Base-by-base conservation (phyloP, 2,797 vertebrate genomes). In the Brachyrhaphis roseni region DNA sequence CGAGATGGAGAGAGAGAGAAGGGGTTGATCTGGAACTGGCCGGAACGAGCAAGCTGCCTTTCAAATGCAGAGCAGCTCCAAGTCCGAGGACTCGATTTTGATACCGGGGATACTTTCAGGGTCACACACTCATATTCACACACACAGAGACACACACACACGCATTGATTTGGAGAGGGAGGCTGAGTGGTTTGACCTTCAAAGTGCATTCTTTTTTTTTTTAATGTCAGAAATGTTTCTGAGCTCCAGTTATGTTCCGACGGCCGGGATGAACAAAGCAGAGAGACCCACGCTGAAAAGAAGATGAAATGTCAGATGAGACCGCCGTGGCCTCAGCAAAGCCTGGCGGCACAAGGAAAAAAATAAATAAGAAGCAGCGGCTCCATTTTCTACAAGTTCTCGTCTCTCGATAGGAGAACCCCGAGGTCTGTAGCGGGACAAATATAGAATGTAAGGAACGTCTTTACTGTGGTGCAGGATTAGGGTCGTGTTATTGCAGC, bases 401-500 rank as follows among this genome's bases (percentile, higher is more conserved):
- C 26, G 74, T 85, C 76, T 72, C 66, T 78, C 49, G 79, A 87
- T 73, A 75, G 49, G 81, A 81, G 74, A 84, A 76, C 49, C n/a
- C 0, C n/a, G 74, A 47, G 72, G 76, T 75, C 82, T 47, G 72
- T 74, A 76, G 79, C 80, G 70, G 84, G 12, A 76, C 82, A 86
- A 81, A 82, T 89, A 86, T 82, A 81, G 74, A 59, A 87, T 90
- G 87, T 79, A 76, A 88, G 92, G 84, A 89, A 86, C 85, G 82
- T 86, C 87, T 91, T 90, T 88, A 43, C 86, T 77, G 87, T 83
- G 75, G 81, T 87, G 89, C 41, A 72, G 91, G 90, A 94, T 94
- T 95, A 91, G 87, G 93, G 93, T 91, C 90, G 90, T 79, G 88
- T 87, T 89, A 88, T 92, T 89, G 82, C 87, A 88, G 26, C 87